phyloP scores from a whole-genome alignment of 2,113 vertebrate genomes.

The Mirounga angustirostris region DNA sequence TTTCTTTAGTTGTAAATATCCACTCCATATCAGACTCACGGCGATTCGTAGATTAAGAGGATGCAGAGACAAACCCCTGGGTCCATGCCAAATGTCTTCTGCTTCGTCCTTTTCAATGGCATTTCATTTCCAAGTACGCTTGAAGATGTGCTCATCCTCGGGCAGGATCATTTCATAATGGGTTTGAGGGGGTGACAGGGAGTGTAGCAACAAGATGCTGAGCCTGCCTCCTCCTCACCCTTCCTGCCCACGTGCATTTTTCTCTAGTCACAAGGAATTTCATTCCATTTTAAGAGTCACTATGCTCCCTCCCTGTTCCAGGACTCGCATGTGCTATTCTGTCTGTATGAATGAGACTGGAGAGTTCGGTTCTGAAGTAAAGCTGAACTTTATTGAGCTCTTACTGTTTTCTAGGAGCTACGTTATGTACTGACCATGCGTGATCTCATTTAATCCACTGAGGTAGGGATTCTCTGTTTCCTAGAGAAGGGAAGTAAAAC shows the following conservation, averaged over 20 bases:
- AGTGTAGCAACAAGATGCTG: no score
- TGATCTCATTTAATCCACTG: background rate
- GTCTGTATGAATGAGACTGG: background rate
- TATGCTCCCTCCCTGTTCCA: fast-evolving
- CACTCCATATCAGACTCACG: background rate
- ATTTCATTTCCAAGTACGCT: background rate
- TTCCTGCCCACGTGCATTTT: background rate
- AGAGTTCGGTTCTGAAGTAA: background rate
- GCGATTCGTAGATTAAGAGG: background rate
- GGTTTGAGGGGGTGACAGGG: background rate
- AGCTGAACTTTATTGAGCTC: background rate
- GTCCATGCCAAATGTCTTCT: background rate
- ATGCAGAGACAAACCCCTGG: background rate
- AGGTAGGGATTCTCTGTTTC: background rate
- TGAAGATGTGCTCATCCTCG: background rate
- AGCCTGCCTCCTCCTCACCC: background rate
- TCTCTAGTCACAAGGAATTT: background rate
- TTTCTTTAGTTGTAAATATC: background rate
- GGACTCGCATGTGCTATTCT: background rate
- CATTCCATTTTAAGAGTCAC: background rate
- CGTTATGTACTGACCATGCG: background rate
- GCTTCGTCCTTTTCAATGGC: background rate
- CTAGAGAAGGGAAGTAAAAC: background rate
- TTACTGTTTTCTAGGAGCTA: background rate
- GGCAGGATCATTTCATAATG: background rate